phyloP scores from a whole-genome alignment of 2,113 vertebrate genomes.

The Podarcis cretensis region DNA sequence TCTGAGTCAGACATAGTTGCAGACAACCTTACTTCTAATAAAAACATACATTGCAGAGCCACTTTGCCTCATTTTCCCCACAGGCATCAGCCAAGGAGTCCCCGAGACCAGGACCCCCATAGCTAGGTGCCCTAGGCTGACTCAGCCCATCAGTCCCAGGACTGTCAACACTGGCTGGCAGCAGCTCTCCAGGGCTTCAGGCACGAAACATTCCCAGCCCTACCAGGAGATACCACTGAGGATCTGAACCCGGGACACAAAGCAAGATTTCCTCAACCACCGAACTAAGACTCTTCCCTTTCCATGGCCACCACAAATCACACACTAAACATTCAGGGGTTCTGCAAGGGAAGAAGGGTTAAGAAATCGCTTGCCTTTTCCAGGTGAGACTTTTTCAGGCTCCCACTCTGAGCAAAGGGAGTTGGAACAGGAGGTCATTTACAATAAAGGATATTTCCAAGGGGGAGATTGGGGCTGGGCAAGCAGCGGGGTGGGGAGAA shows the following conservation, averaged over 20 bases:
- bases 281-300: neutral
- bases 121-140: no score
- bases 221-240: no score
- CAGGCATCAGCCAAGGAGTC: no score
- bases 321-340: neutral
- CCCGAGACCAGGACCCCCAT: no score
- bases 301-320: neutral
- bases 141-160: no score
- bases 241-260: no score
- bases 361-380: neutral
- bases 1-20: no score
- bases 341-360: neutral
- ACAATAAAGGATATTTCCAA: no score
- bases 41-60: no score
- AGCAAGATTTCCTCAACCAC: neutral
- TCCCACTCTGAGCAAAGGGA: neutral
- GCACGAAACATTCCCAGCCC: neutral
- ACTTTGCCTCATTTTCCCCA: no score
- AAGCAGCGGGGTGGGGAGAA: accelerated
- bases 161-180: neutral
- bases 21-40: no score
- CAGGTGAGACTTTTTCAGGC: no score
- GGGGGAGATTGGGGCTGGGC: neutral
- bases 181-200: neutral
- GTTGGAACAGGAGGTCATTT: neutral